These are phyloP conservation scores for Peromyscus melanophrys DNA, from an alignment of 2,797 vertebrate species.

Conservation along the genomic window DNA sequence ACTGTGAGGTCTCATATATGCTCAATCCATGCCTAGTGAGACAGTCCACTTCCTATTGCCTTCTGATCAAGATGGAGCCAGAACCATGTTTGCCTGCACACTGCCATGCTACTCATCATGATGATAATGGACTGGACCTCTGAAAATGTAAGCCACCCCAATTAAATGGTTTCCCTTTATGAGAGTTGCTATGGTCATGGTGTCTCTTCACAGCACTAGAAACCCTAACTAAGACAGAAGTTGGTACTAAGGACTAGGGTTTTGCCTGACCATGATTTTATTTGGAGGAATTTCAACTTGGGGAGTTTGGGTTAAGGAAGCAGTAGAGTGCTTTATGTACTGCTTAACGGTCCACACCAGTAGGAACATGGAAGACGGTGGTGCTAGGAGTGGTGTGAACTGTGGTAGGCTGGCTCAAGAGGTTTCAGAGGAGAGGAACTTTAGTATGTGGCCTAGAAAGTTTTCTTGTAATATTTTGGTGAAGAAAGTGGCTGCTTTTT, in stretches of 20 bases:
- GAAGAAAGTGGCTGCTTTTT: no score
- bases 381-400: no score
- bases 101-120: background rate
- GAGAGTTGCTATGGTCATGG: background rate
- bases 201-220: background rate
- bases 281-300: background rate
- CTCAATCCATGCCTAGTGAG: background rate
- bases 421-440: no score
- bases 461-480: no score
- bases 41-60: background rate
- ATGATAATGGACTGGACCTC: background rate
- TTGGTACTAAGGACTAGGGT: background rate
- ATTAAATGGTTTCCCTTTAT: background rate
- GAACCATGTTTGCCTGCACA: background rate
- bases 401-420: no score
- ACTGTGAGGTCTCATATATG: background rate
- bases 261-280: background rate
- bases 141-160: background rate
- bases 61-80: background rate
- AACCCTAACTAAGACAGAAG: background rate
- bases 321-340: no score
- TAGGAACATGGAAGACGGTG: no score
- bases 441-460: no score
- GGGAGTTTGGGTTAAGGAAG: background rate
- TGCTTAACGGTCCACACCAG: no score